These are phyloP conservation scores for Disparrhopalites patrizii DNA, from an alignment of 2,888 invertebrate species.

Conservation along the genomic window DNA sequence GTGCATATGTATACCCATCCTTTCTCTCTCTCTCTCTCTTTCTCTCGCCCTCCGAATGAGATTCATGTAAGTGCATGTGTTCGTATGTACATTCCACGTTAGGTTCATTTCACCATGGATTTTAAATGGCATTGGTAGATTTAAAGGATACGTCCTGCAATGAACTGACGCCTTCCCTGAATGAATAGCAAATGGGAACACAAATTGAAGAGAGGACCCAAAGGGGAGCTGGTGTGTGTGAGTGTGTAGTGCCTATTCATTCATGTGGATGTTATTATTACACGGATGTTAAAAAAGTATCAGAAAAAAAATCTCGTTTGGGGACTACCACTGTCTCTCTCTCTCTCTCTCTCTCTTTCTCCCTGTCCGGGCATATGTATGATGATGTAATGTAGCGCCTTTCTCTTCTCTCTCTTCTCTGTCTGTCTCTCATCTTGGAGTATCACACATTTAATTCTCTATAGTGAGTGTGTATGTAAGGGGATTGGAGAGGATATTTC, in stretches of 20 bases:
- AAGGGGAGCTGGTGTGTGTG: conserved; percentile 21
- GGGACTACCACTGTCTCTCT: too few species aligned
- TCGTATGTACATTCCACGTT: too few species aligned
- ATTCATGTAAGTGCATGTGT: too few species aligned
- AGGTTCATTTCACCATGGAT: neutral
- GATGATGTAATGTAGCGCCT: conserved; percentile 14
- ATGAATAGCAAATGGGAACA: conserved; percentile 31
- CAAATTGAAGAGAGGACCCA: conserved; percentile 31
- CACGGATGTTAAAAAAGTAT: conserved; percentile 24
- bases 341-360: too few species aligned
- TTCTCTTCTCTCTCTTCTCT: neutral
- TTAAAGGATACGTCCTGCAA: conserved; percentile 5
- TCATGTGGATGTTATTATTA: conserved; percentile 16
- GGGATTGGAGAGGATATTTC: too few species aligned
- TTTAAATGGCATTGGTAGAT: conserved; percentile 25
- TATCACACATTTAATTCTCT: too few species aligned
- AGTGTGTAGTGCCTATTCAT: neutral
- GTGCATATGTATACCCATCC: neutral
- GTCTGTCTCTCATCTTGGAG: neutral
- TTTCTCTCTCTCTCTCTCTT: neutral
- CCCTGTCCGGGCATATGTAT: neutral
- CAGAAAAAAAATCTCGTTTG: neutral
- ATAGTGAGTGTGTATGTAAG: too few species aligned
- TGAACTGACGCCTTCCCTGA: conserved; percentile 35
- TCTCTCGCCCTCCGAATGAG: neutral